Conservation (phyloP, 2,888 invertebrate genomes). For the Macrosoma leucophasiata region DNA sequence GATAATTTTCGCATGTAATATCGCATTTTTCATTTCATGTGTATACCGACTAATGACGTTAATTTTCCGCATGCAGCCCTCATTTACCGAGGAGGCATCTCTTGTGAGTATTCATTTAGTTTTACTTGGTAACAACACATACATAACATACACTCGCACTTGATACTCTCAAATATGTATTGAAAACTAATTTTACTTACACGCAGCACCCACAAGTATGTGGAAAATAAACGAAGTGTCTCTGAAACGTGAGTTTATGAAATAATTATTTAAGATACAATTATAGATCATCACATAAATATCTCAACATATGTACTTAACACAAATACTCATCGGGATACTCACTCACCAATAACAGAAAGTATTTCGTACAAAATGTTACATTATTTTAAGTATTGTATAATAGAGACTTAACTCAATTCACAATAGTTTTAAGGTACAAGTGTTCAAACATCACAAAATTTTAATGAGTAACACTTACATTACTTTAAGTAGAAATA, state of each 20-base stretch:
- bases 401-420: too few relatives aligned
- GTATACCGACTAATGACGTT: conserved; percentile 36
- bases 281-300: not conserved
- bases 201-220: conserved; percentile 65
- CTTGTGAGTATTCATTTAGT: conserved; percentile 55
- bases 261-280: not conserved
- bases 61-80: conserved; percentile 72
- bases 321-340: too few relatives aligned
- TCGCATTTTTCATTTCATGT: conserved; percentile 21
- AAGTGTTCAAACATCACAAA: too few relatives aligned
- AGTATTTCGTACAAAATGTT: too few relatives aligned
- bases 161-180: conserved; percentile 2
- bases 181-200: conserved; percentile 32
- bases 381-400: too few relatives aligned
- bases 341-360: too few relatives aligned
- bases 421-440: too few relatives aligned
- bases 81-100: conserved; percentile 71
- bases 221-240: conserved; percentile 68
- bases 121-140: conserved; percentile 4
- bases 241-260: conserved; percentile 63
- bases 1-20: too few relatives aligned
- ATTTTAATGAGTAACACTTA: too few relatives aligned
- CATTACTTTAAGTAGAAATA: too few relatives aligned
- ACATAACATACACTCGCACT: not conserved
- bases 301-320: too few relatives aligned